Conservation (phyloP, 2,888 invertebrate species). For the Tupiocoris notatus region DNA sequence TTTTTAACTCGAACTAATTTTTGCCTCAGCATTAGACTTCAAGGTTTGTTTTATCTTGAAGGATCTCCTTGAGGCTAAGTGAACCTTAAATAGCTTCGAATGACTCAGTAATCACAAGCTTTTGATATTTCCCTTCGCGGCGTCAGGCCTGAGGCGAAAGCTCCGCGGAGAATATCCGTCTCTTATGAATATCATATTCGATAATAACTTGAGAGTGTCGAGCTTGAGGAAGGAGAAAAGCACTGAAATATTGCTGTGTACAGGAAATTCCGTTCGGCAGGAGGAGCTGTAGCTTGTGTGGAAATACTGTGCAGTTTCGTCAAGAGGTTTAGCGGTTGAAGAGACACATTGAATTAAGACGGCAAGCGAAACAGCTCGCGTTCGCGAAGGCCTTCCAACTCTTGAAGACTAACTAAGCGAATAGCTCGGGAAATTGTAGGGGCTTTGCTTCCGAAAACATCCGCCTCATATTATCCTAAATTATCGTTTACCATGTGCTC, state of each 20-base stretch:
- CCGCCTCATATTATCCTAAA: no score
- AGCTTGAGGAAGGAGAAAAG: background rate
- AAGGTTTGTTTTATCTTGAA: background rate
- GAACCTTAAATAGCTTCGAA: background rate
- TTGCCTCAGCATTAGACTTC: background rate
- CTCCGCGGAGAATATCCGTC: background rate
- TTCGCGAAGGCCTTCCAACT: background rate
- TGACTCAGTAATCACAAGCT: constrained; percentile 24
- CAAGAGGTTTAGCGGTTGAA: constrained; percentile 35
- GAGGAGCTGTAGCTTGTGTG: constrained; percentile 10
- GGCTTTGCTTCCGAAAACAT: background rate
- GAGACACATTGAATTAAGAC: constrained; percentile 38
- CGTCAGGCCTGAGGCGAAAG: background rate
- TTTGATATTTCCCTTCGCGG: constrained; percentile 1
- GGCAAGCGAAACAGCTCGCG: background rate
- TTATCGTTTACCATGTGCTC: no score
- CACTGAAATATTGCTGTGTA: constrained; percentile 8
- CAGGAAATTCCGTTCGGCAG: background rate
- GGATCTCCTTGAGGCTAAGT: background rate
- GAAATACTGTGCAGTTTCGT: background rate
- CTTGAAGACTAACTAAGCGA: background rate
- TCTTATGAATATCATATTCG: constrained; percentile 37
- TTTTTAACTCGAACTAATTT: background rate
- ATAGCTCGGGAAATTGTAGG: background rate
- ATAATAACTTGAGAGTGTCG: constrained; percentile 16